These are phyloP conservation scores for Aphrophora alni DNA, from an alignment of 2,888 invertebrate species.

Conservation along the genomic window DNA sequence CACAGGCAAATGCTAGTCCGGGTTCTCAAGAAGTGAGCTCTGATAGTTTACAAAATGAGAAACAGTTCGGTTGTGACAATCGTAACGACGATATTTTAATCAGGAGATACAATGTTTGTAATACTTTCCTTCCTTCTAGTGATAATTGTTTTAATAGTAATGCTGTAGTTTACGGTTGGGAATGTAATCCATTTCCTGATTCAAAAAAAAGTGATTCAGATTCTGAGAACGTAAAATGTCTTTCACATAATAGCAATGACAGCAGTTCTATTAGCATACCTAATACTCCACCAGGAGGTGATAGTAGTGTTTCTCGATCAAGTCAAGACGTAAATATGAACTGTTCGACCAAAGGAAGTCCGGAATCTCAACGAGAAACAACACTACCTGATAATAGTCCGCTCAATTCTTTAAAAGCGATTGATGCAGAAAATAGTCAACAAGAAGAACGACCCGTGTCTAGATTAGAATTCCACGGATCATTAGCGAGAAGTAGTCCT, in stretches of 20 bases:
- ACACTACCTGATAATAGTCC: background rate
- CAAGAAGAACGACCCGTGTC: slow-evolving; percentile 15
- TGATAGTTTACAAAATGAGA: slow-evolving; percentile 31
- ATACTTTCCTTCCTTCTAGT: background rate
- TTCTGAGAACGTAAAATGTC: background rate
- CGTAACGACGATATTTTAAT: background rate
- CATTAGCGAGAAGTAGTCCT: slow-evolving; percentile 33
- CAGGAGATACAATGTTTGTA: background rate
- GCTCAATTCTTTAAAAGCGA: background rate
- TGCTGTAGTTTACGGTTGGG: background rate
- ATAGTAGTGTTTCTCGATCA: background rate
- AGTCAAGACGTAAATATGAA: background rate
- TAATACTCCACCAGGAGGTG: background rate
- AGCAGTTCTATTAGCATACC: background rate
- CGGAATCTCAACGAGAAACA: background rate
- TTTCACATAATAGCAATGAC: background rate
- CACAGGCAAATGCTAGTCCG: slow-evolving; percentile 43
- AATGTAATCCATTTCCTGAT: background rate
- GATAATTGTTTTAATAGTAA: background rate
- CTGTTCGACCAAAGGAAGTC: background rate
- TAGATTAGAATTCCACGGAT: slow-evolving; percentile 17
- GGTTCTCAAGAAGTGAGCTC: slow-evolving; percentile 38
- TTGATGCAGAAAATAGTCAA: background rate
- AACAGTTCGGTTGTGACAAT: background rate
- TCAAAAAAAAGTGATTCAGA: background rate